Percentiles rank a stretch among this genome's conserved stretches.
These are phyloP conservation scores for Ranitomeya imitator DNA, from an alignment of 2,113 vertebrate genomes.

Conservation along the genomic window DNA sequence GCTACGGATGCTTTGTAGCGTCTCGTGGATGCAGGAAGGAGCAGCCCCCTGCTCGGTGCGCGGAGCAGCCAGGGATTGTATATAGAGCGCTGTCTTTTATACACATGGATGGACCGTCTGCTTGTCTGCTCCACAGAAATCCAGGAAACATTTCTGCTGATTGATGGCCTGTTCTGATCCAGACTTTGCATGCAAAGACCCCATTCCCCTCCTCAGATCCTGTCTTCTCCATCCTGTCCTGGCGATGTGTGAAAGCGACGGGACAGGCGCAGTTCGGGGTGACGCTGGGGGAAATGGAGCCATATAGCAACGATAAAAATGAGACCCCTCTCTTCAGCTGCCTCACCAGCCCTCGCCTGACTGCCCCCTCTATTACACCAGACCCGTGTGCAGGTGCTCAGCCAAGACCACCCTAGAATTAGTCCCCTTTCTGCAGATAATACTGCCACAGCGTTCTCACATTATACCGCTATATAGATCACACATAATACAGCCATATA, in stretches of 20 bases:
- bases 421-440: background rate
- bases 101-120: slow-evolving; percentile 48
- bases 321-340: background rate
- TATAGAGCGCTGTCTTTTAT: slow-evolving; percentile 48
- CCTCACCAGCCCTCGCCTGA: background rate
- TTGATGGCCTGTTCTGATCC: slow-evolving; percentile 45
- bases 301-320: background rate
- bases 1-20: background rate
- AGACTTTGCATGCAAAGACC: slow-evolving; percentile 51
- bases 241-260: slow-evolving; percentile 1
- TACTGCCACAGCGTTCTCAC: too few species aligned
- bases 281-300: background rate
- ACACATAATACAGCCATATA: too few species aligned
- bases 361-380: background rate
- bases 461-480: too few species aligned
- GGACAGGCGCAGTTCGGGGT: background rate
- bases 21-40: background rate
- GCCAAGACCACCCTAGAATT: background rate
- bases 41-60: background rate
- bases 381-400: too few species aligned
- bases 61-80: slow-evolving; percentile 35
- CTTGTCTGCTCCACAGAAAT: slow-evolving; percentile 46
- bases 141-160: slow-evolving; percentile 45
- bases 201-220: slow-evolving; percentile 27
- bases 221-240: slow-evolving; percentile 45